Evolutionary conservation across 2,797 vertebrate species (phyloP).

Genomic region (Coranthus polyacanthus): DNA sequence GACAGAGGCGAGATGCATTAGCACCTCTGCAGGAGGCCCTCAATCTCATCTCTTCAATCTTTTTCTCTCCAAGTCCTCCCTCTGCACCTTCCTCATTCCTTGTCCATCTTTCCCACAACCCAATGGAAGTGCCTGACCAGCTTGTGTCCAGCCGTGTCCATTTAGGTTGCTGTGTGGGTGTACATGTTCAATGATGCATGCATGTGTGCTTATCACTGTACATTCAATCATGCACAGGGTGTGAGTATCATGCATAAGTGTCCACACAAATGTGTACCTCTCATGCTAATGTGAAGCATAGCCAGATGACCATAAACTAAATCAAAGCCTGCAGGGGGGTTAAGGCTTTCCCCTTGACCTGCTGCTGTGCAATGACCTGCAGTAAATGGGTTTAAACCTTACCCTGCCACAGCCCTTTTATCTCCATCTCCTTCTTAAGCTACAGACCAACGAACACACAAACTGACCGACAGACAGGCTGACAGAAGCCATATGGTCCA

Average conservation of each 20-base stretch:
- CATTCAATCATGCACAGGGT: conserved; percentile 31
- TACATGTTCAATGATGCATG: conserved; percentile 42
- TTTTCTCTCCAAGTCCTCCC: conserved; percentile 36
- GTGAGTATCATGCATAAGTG: conserved; percentile 27
- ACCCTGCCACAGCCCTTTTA: conserved; percentile 69
- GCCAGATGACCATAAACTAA: conserved; percentile 72
- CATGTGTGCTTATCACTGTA: conserved; percentile 32
- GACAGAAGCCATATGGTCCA: conserved; percentile 81
- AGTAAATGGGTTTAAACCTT: conserved; percentile 81
- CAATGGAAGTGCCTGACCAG: conserved; percentile 49
- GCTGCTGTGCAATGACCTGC: conserved; percentile 74
- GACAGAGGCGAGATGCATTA: conserved; percentile 82
- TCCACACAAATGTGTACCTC: conserved; percentile 20
- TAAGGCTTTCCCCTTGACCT: conserved; percentile 79
- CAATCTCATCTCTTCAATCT: conserved; percentile 72
- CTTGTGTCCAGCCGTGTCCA: conserved; percentile 41
- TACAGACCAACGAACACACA: conserved; percentile 65
- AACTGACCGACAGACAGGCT: conserved; percentile 65
- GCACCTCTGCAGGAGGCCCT: conserved; percentile 81
- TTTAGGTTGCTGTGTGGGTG: neutral
- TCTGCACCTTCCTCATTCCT: conserved; percentile 42
- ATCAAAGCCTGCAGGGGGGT: conserved; percentile 59
- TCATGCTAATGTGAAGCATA: conserved; percentile 55
- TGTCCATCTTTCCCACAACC: conserved; percentile 45
- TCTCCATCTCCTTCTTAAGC: conserved; percentile 70